Percentiles rank a stretch among this genome's conserved stretches.
phyloP scores from a whole-genome alignment of 2,113 vertebrate genomes.

The Uropsilus gracilis region DNA sequence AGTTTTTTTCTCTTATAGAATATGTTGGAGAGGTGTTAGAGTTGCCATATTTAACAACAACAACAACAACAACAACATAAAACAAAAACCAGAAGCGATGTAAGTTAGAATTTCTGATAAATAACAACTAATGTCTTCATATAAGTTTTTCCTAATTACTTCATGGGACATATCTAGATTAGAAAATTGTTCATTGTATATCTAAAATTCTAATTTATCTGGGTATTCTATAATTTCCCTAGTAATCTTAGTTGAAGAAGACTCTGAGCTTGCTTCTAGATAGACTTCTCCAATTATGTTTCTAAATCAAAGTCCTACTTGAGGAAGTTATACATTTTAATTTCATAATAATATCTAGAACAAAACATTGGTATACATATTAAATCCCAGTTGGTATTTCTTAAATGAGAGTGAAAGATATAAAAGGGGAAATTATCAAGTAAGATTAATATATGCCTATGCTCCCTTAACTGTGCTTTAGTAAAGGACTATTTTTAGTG shows the following conservation, averaged over 20 bases:
- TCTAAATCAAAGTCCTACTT: neutral
- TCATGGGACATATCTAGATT: neutral
- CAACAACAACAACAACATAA: too few relatives aligned
- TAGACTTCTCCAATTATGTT: neutral
- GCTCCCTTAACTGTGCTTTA: neutral
- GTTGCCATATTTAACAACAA: constrained; percentile 39
- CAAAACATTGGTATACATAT: constrained; percentile 11
- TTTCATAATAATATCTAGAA: neutral
- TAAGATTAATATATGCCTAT: neutral
- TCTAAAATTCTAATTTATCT: constrained; percentile 23
- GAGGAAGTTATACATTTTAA: neutral
- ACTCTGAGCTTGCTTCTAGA: neutral
- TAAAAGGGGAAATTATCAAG: constrained; percentile 21
- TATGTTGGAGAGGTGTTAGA: neutral
- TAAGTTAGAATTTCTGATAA: constrained; percentile 33
- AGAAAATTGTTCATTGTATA: neutral
- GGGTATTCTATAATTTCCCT: neutral
- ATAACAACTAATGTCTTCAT: neutral
- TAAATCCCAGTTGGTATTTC: neutral
- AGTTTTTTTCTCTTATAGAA: neutral
- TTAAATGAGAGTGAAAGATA: neutral
- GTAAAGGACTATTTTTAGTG: neutral
- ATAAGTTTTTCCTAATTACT: neutral
- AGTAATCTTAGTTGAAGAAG: neutral
- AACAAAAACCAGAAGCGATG: constrained; percentile 29